A percentile compares a stretch with the other conserved stretches of the same genome.
phyloP scores from a whole-genome alignment of 2,888 invertebrate genomes.

The Parnassius apollo region DNA sequence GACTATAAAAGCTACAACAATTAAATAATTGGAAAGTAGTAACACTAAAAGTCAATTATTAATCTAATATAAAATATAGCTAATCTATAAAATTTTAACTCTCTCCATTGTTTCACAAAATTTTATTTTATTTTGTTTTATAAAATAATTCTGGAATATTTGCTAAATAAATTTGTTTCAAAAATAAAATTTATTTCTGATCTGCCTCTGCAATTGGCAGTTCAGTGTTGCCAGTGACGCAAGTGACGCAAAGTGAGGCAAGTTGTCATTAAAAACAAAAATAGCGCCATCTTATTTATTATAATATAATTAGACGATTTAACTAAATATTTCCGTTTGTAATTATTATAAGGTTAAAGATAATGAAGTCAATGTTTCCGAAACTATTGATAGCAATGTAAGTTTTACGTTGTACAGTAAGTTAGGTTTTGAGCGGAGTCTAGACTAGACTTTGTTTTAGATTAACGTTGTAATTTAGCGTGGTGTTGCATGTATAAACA shows the following conservation, averaged over 20 bases:
- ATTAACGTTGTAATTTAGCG: slow-evolving; percentile 34
- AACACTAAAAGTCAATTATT: background rate
- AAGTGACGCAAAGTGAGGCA: slow-evolving; percentile 11
- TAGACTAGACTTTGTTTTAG: slow-evolving; percentile 31
- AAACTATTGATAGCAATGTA: slow-evolving; percentile 29
- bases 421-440: slow-evolving; percentile 36
- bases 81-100: too few species aligned
- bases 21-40: slow-evolving; percentile 2
- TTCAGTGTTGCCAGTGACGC: slow-evolving; percentile 24
- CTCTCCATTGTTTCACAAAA: too few species aligned
- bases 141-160: too few species aligned
- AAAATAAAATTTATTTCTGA: slow-evolving; percentile 13
- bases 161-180: background rate
- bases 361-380: slow-evolving; percentile 22
- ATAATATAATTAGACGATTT: slow-evolving; percentile 18
- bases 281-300: slow-evolving; percentile 36
- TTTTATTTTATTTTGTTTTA: too few species aligned
- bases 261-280: slow-evolving; percentile 12
- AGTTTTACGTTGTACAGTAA: slow-evolving; percentile 44
- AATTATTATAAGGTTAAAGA: slow-evolving; percentile 27
- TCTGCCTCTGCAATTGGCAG: slow-evolving; percentile 3
- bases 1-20: slow-evolving; percentile 15
- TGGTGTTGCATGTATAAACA: slow-evolving; percentile 37
- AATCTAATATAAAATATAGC: too few species aligned
- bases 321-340: slow-evolving; percentile 27